Evolutionary conservation across 2,797 vertebrate genomes (phyloP).

Genomic region (Channa striata): DNA sequence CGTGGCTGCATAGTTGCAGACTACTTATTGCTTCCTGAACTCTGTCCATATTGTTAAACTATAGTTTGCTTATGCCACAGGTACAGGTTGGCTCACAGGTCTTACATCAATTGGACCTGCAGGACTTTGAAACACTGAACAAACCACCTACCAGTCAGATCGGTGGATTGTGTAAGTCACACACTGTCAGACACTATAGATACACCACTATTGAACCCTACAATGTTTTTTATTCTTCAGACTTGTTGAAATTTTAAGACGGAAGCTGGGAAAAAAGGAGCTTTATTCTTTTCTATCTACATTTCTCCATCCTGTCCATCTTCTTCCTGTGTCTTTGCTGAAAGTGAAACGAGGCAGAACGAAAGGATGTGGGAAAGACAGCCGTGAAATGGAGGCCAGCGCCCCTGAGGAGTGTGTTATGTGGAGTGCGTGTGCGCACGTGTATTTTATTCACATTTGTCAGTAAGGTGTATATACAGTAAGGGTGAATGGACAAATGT

Average conservation of each 20-base stretch:
- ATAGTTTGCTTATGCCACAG: not conserved
- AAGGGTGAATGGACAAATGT: conserved; percentile 17
- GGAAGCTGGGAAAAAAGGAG: conserved; percentile 26
- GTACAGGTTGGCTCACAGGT: not conserved
- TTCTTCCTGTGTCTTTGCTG: conserved; percentile 65
- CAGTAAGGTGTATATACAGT: conserved; percentile 6
- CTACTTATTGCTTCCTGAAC: too few species aligned
- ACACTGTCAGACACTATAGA: conserved; percentile 5
- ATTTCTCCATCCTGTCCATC: conserved; percentile 51
- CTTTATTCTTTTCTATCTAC: conserved; percentile 42
- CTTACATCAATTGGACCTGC: too few species aligned
- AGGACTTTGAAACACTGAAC: not conserved
- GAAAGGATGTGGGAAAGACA: conserved; percentile 79
- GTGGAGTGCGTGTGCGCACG: conserved; percentile 11
- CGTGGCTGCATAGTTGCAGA: too few species aligned
- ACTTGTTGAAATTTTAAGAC: conserved; percentile 35
- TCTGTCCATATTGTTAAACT: too few species aligned
- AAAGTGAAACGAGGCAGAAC: conserved; percentile 84
- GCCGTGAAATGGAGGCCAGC: conserved; percentile 83
- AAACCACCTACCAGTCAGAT: not conserved
- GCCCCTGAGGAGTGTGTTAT: conserved; percentile 63
- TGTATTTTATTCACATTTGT: conserved; percentile 37
- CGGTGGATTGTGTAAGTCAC: too few species aligned
- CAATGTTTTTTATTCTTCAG: conserved; percentile 20
- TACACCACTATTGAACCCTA: not conserved